Evolutionary conservation across 2,888 invertebrate species (phyloP), one percentile per base, ranked within the genome.

Genomic region (Ellobium chinense): DNA sequence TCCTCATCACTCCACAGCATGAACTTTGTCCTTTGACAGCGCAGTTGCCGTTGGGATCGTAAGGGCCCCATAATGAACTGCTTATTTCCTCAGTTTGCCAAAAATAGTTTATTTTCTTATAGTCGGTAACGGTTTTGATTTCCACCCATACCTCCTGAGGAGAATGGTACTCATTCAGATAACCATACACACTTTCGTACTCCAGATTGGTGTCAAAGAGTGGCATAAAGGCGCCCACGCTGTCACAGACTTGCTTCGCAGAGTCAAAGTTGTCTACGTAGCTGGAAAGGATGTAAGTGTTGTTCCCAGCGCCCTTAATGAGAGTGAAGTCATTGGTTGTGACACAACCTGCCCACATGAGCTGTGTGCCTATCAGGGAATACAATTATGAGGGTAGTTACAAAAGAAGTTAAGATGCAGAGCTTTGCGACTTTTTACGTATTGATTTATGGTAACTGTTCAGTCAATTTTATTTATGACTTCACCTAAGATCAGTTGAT

Each of bases 31-130:
- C 34, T 7, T n/a, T 24, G 1, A 21, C n/a, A n/a, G 21, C 21
- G 21, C 72, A 72, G n/a, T 58, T n/a, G 31, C 58, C 72, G n/a
- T 58, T 72, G 4, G 72, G 72, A 7, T 72, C 72, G 24, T 5
- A 27, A 31, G 27, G 29, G 18, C 14, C 29, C 72, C 72, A 72
- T 12, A 72, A 9, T 1, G 72, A 58, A 31, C 12, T n/a, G 54
- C 58, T 36, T 21, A 72, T 31, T 58, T 46, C 14, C 34, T 72
- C 58, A 24, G 56, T 58, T 58, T 58, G 5, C 72, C 72, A 72
- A 27, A 24, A 34, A 34, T 58, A 58, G 31, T 58, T n/a, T 24
- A 58, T 36, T 12, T 1, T 2, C 12, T n/a, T 58, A 12, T 9
- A 21, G 21, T 4, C 37, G 21, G 7, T 21, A 4, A n/a, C 68